phyloP scores from a whole-genome alignment of 2,888 invertebrate species.

The Coleophora deauratella region DNA sequence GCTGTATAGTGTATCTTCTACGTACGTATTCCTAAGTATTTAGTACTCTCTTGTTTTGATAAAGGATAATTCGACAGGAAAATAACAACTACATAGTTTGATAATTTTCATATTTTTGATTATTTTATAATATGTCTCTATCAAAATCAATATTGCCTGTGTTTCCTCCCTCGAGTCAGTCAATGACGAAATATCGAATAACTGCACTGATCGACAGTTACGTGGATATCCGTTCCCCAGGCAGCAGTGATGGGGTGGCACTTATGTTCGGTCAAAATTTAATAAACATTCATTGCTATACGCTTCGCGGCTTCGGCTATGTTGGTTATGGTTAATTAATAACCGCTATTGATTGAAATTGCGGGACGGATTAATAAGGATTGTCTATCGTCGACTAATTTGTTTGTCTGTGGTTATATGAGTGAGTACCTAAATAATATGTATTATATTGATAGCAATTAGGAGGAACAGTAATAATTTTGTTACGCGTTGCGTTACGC shows the following conservation, averaged over 20 bases:
- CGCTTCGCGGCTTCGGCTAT: slow-evolving; percentile 24
- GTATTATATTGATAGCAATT: no score
- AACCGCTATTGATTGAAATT: slow-evolving; percentile 43
- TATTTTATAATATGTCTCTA: slow-evolving; percentile 18
- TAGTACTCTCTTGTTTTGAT: no score
- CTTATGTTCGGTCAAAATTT: slow-evolving; percentile 51
- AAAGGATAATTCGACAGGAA: no score
- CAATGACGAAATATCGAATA: slow-evolving; percentile 29
- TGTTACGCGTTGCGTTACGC: no score
- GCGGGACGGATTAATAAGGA: slow-evolving; percentile 19
- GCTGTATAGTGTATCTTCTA: no score
- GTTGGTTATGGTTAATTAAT: slow-evolving; percentile 38
- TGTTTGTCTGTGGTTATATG: slow-evolving; percentile 10
- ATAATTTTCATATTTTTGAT: no score
- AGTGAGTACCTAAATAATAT: no score
- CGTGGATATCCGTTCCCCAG: slow-evolving; percentile 34
- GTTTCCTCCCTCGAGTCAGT: slow-evolving; percentile 31
- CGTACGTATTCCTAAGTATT: no score
- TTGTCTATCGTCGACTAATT: no score
- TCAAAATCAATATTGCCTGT: slow-evolving; percentile 1
- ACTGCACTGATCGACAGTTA: slow-evolving; percentile 53
- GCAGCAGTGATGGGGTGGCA: slow-evolving; percentile 49
- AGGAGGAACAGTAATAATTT: no score
- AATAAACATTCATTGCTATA: slow-evolving; percentile 49
- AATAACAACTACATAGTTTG: no score